A percentile compares a stretch with the other conserved stretches of the same genome.
phyloP scores from a whole-genome alignment of 2,113 vertebrate genomes.

The Microtus pennsylvanicus region DNA sequence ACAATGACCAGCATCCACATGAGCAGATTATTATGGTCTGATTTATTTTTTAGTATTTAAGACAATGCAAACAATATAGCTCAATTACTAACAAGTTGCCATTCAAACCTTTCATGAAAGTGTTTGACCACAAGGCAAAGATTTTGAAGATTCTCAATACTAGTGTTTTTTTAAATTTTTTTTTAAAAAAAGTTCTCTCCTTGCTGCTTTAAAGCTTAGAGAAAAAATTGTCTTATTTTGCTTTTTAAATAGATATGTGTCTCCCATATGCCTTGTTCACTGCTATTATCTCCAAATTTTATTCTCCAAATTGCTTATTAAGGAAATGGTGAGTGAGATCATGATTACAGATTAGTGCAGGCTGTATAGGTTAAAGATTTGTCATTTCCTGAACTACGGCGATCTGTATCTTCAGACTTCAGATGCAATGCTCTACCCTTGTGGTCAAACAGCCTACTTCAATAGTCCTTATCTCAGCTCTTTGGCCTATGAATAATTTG shows the following conservation, averaged over 20 bases:
- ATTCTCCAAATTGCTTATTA: neutral
- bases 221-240: neutral
- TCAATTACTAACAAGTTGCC: neutral
- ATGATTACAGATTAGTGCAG: neutral
- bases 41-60: neutral
- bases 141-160: neutral
- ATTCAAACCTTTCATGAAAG: neutral
- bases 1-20: neutral
- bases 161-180: neutral
- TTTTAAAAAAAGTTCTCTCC: neutral
- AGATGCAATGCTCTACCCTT: fast-evolving
- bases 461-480: neutral
- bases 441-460: neutral
- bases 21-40: neutral
- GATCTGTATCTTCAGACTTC: fast-evolving
- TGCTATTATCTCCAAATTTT: neutral
- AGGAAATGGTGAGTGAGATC: neutral
- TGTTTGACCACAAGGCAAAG: neutral
- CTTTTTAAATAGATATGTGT: neutral
- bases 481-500: neutral
- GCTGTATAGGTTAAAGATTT: neutral
- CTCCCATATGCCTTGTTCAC: neutral
- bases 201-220: neutral
- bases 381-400: neutral
- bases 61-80: neutral